Evolutionary conservation across 2,113 vertebrate species (phyloP), one percentile per base, ranked within the genome.

Genomic region (Plotosus lineatus): DNA sequence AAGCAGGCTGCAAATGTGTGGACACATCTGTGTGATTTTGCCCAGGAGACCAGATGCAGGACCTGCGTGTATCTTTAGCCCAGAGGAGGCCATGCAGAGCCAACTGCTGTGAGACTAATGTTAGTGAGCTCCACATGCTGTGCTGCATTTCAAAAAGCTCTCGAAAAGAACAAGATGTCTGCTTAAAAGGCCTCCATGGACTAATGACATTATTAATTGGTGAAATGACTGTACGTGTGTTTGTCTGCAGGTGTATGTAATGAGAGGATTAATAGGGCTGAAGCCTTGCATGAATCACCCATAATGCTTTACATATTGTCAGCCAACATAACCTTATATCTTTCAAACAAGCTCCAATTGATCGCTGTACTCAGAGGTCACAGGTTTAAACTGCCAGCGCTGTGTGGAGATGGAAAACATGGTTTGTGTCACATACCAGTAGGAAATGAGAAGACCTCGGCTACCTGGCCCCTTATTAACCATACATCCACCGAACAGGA

Each of bases 261-360:
- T 88, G 87, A 87, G 86, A 84, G 85, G 84, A 88, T 88, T 89
- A 89, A 83, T 86, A 90, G 89, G 86, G 88, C 89, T 91, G 87
- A 75, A 87, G 83, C 84, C 87, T 87, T 86, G 87, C 88, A 91
- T 89, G 89, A 93, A 91, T 92, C 91, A 88, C 83, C 2, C 77
- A 87, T 89, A 88, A 90, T 89, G 83, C 75, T 84, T 84, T 91
- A 92, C 92, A 92, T 93, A 94, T 87, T 90, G 92, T 93, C 90
- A 92, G 89, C 90, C 90, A 93, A 90, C 87, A 69, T 85, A 90
- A 91, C 92, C 94, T 94, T 92, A 93, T 93, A 92, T 94, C 88
- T 89, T 91, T 91, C 92, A 92, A 93, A 95, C 92, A 93, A 92
- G 90, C 90, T 92, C 85, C 90, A 92, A 95, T 89, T 94, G 93